Evolutionary conservation across 2,797 vertebrate genomes (phyloP), one percentile per base, ranked within the genome.

Genomic region (Melanotaenia trifasciata): DNA sequence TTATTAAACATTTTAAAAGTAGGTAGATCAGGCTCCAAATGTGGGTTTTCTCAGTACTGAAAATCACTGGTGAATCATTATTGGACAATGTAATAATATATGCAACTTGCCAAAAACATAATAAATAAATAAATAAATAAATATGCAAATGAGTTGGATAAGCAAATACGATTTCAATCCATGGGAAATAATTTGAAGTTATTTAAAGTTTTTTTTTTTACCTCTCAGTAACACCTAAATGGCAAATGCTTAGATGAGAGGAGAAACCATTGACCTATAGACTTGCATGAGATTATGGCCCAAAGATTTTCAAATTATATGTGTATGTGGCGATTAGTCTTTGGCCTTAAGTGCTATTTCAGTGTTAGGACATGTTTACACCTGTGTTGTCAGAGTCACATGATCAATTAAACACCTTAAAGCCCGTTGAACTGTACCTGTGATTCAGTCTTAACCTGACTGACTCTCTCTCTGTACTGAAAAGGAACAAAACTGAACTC

Each of bases 381-480:
- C 54, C 54, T 47, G 54, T 57, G 43, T 67, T 58, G 16, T 58
- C 14, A 33, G 24, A 24, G 36, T 45, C 65, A 67, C 54, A 16
- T 58, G 64, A 43, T 67, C 26, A 40, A 26, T 67, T 57, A 56
- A 67, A 67, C 18, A 53, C 43, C 56, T 67, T 67, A 67, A 67
- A 33, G 54, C 28, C 56, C 40, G 57, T 67, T 56, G 14, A 67
- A 32, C 36, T 30, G 18, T 18, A 66, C n/a, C 20, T 40, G 50
- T 28, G 33, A 54, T 56, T 40, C 26, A 40, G 35, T 66, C 35
- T 40, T 16, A 43, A 43, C 28, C 30, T 0, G 12, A 8, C 45
- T n/a, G n/a, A n/a, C n/a, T n/a, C n/a, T n/a, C n/a, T 18, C 8
- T 33, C 11, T 57, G 30, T 43, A 13, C 36, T 32, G 5, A 43